phyloP scores from a whole-genome alignment of 1,140 invertebrate genomes.

The Diachasmimorpha longicaudata region DNA sequence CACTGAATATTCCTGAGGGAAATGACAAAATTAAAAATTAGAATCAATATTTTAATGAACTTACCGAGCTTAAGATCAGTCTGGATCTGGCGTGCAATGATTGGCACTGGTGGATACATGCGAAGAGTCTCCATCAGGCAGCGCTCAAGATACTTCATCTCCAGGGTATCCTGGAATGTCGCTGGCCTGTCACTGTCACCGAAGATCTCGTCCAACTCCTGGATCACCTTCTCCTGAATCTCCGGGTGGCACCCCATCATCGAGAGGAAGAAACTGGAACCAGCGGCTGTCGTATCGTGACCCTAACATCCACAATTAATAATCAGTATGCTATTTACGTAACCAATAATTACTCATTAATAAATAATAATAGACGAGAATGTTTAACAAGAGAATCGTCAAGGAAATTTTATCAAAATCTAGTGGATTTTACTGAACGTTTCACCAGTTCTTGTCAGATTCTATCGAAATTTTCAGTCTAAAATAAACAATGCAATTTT shows the following conservation, averaged over 20 bases:
- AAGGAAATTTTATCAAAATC: too few species aligned
- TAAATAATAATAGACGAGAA: too few species aligned
- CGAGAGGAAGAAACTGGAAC: constrained; percentile 83
- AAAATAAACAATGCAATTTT: too few species aligned
- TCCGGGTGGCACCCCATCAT: constrained; percentile 82
- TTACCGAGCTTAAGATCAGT: constrained; percentile 72
- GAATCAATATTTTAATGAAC: constrained; percentile 29
- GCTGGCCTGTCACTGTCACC: constrained; percentile 76
- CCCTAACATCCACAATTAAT: constrained; percentile 64
- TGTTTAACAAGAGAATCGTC: too few species aligned
- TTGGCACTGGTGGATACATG: constrained; percentile 84
- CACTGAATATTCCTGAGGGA: too few species aligned
- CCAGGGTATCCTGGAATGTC: constrained; percentile 77
- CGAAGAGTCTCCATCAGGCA: constrained; percentile 84
- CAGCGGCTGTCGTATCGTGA: constrained; percentile 90
- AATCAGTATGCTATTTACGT: background rate
- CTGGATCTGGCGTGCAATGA: constrained; percentile 76
- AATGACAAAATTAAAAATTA: too few species aligned
- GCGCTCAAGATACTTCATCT: constrained; percentile 86
- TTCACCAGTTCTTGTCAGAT: too few species aligned
- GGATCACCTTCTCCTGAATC: constrained; percentile 75
- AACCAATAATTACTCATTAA: too few species aligned
- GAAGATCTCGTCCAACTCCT: constrained; percentile 85
- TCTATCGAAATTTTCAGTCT: too few species aligned
- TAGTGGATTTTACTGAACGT: too few species aligned